These are phyloP conservation scores for Riparia riparia DNA, from an alignment of 2,113 vertebrate species.

Conservation along the genomic window DNA sequence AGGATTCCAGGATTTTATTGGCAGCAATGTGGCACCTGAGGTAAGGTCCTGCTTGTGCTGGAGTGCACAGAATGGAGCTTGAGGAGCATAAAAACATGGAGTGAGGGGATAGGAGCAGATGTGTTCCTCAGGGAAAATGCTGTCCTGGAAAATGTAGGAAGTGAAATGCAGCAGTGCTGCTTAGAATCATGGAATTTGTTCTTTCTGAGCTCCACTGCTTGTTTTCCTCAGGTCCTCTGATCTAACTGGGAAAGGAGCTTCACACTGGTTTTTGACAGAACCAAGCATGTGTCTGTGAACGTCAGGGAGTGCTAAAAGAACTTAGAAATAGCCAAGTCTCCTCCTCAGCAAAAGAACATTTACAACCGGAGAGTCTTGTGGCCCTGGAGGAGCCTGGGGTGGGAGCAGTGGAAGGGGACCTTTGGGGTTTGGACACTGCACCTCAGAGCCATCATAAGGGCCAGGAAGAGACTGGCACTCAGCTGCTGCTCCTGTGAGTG, in stretches of 20 bases:
- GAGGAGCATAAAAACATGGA: neutral
- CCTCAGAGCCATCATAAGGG: neutral
- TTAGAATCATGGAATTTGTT: neutral
- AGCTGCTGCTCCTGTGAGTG: neutral
- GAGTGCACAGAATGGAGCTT: neutral
- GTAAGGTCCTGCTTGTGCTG: neutral
- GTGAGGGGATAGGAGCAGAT: neutral
- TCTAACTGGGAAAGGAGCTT: neutral
- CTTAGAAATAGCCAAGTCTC: neutral
- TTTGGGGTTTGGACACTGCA: neutral
- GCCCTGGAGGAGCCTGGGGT: neutral
- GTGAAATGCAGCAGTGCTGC: neutral
- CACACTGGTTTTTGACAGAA: neutral
- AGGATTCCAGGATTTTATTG: neutral
- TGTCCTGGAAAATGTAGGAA: neutral
- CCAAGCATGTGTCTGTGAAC: neutral
- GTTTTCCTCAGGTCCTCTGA: neutral
- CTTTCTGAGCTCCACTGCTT: neutral
- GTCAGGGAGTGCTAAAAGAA: neutral
- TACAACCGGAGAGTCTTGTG: neutral
- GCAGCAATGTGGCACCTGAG: neutral
- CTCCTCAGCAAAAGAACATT: neutral
- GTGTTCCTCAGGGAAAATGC: neutral
- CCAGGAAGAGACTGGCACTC: neutral
- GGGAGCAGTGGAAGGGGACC: neutral